Evolutionary conservation across 2,888 invertebrate genomes (phyloP).

Genomic region (Melipona bicolor): DNA sequence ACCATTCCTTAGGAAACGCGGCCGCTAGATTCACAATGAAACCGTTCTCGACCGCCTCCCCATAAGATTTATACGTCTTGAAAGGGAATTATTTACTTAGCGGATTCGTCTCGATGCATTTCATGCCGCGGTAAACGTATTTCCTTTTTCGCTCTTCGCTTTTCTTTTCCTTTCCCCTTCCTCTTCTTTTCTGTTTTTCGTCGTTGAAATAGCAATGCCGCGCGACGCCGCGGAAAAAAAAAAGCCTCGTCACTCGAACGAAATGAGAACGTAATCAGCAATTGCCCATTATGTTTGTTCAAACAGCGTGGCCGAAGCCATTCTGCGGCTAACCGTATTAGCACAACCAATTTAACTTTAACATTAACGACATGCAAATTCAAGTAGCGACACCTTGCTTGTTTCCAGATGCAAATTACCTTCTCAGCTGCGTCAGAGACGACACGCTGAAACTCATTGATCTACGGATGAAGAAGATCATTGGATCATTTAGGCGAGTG

Average conservation of each 20-base stretch:
- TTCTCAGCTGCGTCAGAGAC: conserved; percentile 97
- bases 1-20: conserved; percentile 43
- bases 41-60: conserved; percentile 43
- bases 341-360: conserved; percentile 52
- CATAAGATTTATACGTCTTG: conserved; percentile 58
- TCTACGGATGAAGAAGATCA: conserved; percentile 96
- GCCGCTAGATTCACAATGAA: conserved; percentile 51
- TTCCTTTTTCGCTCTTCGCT: background rate
- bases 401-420: conserved; percentile 93
- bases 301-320: conserved; percentile 20
- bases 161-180: no score
- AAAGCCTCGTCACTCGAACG: conserved; percentile 16
- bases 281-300: conserved; percentile 49
- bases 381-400: conserved; percentile 66
- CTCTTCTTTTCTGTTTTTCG: background rate
- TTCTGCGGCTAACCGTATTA: conserved; percentile 47
- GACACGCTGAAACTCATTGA: conserved; percentile 98
- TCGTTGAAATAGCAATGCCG: conserved; percentile 22
- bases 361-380: conserved; percentile 48
- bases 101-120: conserved; percentile 38
- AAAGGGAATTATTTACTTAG: conserved; percentile 58
- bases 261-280: conserved; percentile 47
- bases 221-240: conserved; percentile 1
- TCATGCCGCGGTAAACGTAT: background rate
- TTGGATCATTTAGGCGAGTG: conserved; percentile 94